Evolutionary conservation across 2,113 vertebrate species (phyloP).

Genomic region (Cyprinus carpio): DNA sequence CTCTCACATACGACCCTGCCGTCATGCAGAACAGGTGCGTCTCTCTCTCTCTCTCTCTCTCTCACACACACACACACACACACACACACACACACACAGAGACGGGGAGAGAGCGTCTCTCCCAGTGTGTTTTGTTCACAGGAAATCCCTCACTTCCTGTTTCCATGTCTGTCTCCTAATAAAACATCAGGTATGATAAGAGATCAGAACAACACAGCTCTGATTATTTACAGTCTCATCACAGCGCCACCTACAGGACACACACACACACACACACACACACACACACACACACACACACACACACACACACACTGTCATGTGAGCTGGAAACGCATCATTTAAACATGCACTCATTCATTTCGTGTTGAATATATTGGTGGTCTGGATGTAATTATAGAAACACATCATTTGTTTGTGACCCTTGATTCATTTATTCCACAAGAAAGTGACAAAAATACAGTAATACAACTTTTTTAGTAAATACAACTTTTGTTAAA

Average conservation of each 20-base stretch:
- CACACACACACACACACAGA: constrained; percentile 17
- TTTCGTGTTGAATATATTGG: too few species aligned
- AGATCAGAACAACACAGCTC: background rate
- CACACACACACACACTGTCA: background rate
- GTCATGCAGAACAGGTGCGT: constrained; percentile 97
- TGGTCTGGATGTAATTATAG: too few species aligned
- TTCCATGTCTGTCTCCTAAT: background rate
- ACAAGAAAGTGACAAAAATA: too few species aligned
- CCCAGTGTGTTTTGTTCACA: constrained; percentile 61
- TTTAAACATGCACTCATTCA: background rate
- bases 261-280: too few species aligned
- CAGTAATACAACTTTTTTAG: too few species aligned
- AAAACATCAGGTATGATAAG: constrained; percentile 43
- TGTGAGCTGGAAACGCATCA: background rate
- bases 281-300: too few species aligned
- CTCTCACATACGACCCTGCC: constrained; percentile 93
- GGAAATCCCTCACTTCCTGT: constrained; percentile 13
- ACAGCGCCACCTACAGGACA: background rate
- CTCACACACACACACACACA: background rate
- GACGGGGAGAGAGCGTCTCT: constrained; percentile 93
- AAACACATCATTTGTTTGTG: too few species aligned
- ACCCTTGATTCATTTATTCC: too few species aligned
- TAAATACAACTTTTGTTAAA: too few species aligned
- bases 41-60: background rate
- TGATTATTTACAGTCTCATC: background rate